phyloP scores from a whole-genome alignment of 2,797 vertebrate species.

The Sylvilagus floridanus region DNA sequence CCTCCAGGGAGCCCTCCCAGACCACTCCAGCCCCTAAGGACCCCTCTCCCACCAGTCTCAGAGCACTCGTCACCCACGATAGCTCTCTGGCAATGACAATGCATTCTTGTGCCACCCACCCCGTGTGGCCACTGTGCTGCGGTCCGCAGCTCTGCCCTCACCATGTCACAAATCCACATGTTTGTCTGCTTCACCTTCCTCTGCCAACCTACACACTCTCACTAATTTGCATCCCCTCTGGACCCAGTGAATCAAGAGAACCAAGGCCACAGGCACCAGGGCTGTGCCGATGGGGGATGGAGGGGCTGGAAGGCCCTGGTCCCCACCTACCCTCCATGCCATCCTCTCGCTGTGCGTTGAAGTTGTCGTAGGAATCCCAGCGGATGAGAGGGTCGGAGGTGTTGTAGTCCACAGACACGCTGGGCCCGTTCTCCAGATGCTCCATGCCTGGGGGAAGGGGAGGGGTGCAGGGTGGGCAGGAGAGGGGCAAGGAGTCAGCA shows the following conservation, averaged over 20 bases:
- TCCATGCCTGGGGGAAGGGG: slow-evolving; percentile 92
- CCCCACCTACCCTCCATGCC: slow-evolving; percentile 88
- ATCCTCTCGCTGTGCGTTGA: slow-evolving; percentile 91
- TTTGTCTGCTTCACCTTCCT: not conserved
- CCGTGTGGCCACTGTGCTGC: not conserved
- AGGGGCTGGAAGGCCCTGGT: not conserved
- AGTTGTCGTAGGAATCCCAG: slow-evolving; percentile 96
- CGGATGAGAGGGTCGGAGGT: slow-evolving; percentile 97
- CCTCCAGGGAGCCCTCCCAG: slow-evolving; percentile 35
- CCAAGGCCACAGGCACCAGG: accelerated
- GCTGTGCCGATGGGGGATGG: not conserved
- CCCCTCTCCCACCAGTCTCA: not conserved
- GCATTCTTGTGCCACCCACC: not conserved
- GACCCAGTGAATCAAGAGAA: not conserved
- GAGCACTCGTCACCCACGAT: not conserved
- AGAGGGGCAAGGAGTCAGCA: not conserved
- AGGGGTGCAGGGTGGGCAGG: not conserved
- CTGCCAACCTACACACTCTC: not conserved
- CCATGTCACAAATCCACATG: not conserved
- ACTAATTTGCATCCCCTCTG: not conserved
- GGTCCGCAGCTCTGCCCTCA: not conserved
- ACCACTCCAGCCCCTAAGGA: not conserved
- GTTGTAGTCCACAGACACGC: slow-evolving; percentile 98
- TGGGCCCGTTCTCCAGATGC: slow-evolving; percentile 95
- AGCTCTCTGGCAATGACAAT: not conserved